These are phyloP conservation scores for Apostichopus japonicus DNA, from an alignment of 35 echinoderm and acorn worm species.

Conservation along the genomic window DNA sequence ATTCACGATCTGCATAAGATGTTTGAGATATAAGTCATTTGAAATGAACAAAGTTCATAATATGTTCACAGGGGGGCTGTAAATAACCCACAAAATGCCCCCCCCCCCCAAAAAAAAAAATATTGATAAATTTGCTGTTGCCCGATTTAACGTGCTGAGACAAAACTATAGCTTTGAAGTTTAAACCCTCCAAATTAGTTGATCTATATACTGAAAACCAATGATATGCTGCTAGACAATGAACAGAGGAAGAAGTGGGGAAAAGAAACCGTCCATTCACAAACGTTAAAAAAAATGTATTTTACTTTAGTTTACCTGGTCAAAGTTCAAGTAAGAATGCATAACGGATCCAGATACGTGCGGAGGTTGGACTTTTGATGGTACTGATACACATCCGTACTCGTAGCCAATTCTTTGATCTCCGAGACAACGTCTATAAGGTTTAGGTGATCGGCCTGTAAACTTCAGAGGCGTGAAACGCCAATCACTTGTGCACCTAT, in stretches of 20 bases:
- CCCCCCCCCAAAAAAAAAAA: no score
- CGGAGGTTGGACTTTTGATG: not conserved
- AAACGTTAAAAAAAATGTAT: not conserved
- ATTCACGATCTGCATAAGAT: constrained; percentile 41
- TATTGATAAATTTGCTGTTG: not conserved
- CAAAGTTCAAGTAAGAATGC: constrained; percentile 20
- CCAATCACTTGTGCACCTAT: constrained; percentile 1
- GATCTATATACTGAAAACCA: not conserved
- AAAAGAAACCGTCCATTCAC: not conserved
- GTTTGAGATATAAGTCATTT: no score
- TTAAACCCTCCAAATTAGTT: not conserved
- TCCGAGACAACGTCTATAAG: constrained; percentile 51
- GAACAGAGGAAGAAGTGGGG: no score
- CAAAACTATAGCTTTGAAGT: not conserved
- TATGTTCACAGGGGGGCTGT: no score
- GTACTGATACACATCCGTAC: constrained; percentile 32
- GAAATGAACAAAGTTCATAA: no score
- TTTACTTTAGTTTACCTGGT: not conserved
- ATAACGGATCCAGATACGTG: constrained; percentile 8
- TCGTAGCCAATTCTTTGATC: constrained; percentile 51
- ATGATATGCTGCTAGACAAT: not conserved
- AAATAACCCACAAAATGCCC: no score
- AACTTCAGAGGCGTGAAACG: not conserved
- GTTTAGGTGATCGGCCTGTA: not conserved
- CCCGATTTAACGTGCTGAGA: not conserved